Percentiles rank a stretch among this genome's conserved stretches.
Conservation (phyloP, 2,888 invertebrate species). For the Shargacucullia verbasci region DNA sequence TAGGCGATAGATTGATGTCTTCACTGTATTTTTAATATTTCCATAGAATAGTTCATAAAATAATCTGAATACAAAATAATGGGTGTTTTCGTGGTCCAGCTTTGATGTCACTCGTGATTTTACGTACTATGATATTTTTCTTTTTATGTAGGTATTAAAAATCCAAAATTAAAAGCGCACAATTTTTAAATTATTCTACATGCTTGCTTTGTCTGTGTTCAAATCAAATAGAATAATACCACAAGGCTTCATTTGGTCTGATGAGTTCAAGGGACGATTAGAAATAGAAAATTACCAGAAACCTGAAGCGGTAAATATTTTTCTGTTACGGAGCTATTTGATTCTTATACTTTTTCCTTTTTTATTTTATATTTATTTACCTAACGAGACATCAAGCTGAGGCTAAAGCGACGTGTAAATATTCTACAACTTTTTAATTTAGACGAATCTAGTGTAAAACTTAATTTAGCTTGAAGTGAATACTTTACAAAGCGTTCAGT, state of each 20-base stretch:
- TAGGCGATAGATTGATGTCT: slow-evolving; percentile 85
- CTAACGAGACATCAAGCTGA: slow-evolving; percentile 61
- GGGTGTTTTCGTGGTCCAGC: slow-evolving; percentile 53
- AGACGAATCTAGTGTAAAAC: slow-evolving; percentile 79
- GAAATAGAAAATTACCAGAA: too few species aligned
- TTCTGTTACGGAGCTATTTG: too few species aligned
- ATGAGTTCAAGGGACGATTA: neutral
- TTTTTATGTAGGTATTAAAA: neutral
- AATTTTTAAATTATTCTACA: slow-evolving; percentile 40
- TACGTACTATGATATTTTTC: neutral
- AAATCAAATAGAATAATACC: neutral
- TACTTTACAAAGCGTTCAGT: slow-evolving; percentile 72
- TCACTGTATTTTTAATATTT: slow-evolving; percentile 84
- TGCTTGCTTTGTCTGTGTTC: slow-evolving; percentile 4
- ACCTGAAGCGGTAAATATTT: too few species aligned
- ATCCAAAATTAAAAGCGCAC: slow-evolving; percentile 59
- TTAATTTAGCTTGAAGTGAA: slow-evolving; percentile 79
- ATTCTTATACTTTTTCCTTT: neutral
- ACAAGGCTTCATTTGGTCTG: neutral
- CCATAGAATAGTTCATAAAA: slow-evolving; percentile 73
- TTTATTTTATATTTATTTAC: neutral
- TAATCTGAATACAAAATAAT: slow-evolving; percentile 45
- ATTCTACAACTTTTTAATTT: slow-evolving; percentile 77
- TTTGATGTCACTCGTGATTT: slow-evolving; percentile 56
- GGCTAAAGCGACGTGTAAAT: slow-evolving; percentile 70